Evolutionary conservation across 1,140 invertebrate species (phyloP).

Genomic region (Leptoteleia sp.): DNA sequence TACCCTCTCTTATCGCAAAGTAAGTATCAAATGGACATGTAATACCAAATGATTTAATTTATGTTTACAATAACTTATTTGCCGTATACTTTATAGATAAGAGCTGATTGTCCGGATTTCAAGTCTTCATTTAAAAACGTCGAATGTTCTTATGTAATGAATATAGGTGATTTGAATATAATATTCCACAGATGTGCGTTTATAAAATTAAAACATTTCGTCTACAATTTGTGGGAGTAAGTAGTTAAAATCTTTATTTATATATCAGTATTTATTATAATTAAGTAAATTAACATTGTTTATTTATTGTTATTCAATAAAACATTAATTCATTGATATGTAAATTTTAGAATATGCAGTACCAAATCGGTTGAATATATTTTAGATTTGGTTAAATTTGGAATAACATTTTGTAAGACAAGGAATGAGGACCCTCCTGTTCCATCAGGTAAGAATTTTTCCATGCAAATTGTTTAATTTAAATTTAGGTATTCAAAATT

Average conservation of each 20-base stretch:
- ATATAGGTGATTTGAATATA: constrained; percentile 85
- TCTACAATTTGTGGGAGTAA: constrained; percentile 73
- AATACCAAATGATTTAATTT: no score
- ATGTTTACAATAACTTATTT: not conserved
- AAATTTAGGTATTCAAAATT: no score
- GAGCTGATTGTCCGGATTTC: constrained; percentile 91
- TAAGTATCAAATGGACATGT: constrained; percentile 65
- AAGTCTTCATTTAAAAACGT: constrained; percentile 90
- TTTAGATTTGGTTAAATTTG: constrained; percentile 60
- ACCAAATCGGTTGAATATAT: constrained; percentile 60
- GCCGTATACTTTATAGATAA: constrained; percentile 36
- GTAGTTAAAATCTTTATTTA: constrained; percentile 31
- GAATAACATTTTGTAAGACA: constrained; percentile 69
- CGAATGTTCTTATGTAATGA: constrained; percentile 88
- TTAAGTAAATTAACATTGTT: not conserved
- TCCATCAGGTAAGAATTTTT: constrained; percentile 83
- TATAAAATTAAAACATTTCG: constrained; percentile 84
- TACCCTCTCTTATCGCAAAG: constrained; percentile 89
- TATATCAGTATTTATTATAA: not conserved
- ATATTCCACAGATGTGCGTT: constrained; percentile 88
- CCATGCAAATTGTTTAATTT: no score
- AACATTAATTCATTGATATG: no score
- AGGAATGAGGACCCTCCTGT: constrained; percentile 84
- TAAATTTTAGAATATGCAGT: constrained; percentile 67
- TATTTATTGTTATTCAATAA: constrained; percentile 42